Percentiles rank a stretch among this genome's conserved stretches.
phyloP scores from a whole-genome alignment of 1,140 invertebrate species.

The Microplitis demolitor region DNA sequence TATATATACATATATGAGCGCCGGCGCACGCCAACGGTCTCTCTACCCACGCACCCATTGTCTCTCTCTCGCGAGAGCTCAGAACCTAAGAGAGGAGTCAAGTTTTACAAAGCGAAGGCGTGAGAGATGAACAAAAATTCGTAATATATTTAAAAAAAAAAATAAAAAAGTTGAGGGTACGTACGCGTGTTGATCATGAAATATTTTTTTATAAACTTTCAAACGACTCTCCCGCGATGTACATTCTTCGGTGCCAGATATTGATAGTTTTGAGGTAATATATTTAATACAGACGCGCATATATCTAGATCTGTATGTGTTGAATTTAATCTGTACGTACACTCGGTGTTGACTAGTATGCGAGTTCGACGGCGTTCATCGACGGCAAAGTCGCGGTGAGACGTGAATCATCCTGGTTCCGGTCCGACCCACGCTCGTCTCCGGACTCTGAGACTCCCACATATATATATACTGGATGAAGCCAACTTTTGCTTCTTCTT shows the following conservation, averaged over 20 bases:
- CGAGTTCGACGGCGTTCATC: not conserved
- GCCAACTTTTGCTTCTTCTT: conserved; percentile 26
- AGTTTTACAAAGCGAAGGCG: conserved; percentile 20
- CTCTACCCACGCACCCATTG: conserved; percentile 47
- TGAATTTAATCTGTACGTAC: too few species aligned
- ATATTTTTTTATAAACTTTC: not conserved
- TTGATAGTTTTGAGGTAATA: too few species aligned
- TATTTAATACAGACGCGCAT: too few species aligned
- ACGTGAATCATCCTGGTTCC: conserved; percentile 59
- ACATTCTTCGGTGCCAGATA: too few species aligned
- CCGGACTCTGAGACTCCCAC: conserved; percentile 31
- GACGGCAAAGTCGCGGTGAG: conserved; percentile 31
- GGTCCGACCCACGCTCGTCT: conserved; percentile 57
- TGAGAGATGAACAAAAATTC: conserved; percentile 30
- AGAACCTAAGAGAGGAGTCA: conserved; percentile 1
- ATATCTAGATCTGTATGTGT: too few species aligned
- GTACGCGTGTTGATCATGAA: too few species aligned
- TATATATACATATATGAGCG: conserved; percentile 29
- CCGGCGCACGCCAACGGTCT: conserved; percentile 36
- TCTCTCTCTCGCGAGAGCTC: conserved; percentile 27
- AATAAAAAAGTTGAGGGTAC: too few species aligned
- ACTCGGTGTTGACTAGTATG: not conserved
- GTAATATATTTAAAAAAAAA: conserved; percentile 18
- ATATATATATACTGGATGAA: conserved; percentile 12
- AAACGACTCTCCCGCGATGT: too few species aligned